phyloP scores from a whole-genome alignment of 2,113 vertebrate species.

The Neotragus pygmaeus region DNA sequence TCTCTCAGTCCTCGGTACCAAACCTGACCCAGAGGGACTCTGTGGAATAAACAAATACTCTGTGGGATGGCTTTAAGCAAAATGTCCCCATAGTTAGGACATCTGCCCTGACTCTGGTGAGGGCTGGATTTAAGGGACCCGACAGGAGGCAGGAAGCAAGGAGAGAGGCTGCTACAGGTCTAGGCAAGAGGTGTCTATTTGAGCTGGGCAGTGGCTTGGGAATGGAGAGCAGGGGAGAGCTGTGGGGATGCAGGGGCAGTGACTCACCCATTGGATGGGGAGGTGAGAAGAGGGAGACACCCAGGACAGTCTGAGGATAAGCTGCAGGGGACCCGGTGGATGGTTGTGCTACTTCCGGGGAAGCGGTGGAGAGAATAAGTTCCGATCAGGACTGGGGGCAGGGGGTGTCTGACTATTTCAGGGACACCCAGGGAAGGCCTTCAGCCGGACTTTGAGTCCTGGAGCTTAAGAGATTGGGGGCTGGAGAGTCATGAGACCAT shows the following conservation, averaged over 20 bases:
- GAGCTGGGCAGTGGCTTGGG: neutral
- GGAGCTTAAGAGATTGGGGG: neutral
- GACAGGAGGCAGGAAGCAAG: neutral
- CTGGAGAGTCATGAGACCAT: neutral
- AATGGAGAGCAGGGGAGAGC: neutral
- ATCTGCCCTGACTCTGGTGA: neutral
- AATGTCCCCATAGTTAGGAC: neutral
- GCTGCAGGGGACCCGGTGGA: accelerated
- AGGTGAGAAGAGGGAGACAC: neutral
- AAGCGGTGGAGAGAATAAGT: neutral
- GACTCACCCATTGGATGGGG: neutral
- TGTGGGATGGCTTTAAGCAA: neutral
- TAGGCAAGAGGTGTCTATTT: neutral
- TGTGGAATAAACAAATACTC: neutral
- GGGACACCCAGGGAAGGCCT: neutral
- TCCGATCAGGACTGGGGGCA: neutral
- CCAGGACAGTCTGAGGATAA: neutral
- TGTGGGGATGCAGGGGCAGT: neutral
- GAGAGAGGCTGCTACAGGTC: too few relatives aligned
- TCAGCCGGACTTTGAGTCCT: neutral
- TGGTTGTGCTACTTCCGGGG: neutral
- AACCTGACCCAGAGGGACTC: neutral
- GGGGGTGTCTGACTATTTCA: neutral
- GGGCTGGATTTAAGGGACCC: neutral
- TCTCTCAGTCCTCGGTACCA: neutral